Conservation (phyloP, 2,797 vertebrate species). For the Morus bassanus region DNA sequence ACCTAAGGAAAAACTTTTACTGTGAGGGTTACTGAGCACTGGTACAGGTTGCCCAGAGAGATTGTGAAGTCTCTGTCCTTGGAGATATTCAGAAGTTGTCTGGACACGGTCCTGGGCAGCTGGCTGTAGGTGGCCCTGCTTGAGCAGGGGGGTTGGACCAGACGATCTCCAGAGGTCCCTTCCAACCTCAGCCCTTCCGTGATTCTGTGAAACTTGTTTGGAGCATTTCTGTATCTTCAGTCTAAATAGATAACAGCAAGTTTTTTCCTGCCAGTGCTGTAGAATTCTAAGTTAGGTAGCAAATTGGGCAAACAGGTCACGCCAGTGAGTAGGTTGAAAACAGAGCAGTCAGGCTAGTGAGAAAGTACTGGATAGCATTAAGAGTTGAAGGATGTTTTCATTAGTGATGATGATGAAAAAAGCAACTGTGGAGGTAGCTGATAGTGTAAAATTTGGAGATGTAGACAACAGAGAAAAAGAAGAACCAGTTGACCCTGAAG, state of each 20-base stretch:
- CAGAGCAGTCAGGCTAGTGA: neutral
- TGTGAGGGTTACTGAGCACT: neutral
- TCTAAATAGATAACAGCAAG: neutral
- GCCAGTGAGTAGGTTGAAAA: neutral
- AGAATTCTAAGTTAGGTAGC: neutral
- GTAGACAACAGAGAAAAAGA: neutral
- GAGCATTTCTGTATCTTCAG: neutral
- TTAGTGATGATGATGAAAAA: neutral
- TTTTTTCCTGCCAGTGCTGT: neutral
- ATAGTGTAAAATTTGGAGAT: neutral
- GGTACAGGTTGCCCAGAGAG: neutral
- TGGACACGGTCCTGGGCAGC: neutral
- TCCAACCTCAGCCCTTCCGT: neutral
- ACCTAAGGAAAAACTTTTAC: neutral
- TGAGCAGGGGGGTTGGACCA: neutral
- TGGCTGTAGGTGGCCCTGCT: neutral
- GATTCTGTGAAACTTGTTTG: neutral
- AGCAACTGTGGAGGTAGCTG: neutral
- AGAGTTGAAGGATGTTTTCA: neutral
- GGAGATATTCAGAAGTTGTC: neutral
- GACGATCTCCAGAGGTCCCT: neutral
- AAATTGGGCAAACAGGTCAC: neutral
- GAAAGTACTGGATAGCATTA: neutral
- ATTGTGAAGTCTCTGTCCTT: neutral
- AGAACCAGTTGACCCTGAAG: neutral